Conservation (phyloP, 2,113 vertebrate genomes). For the Potamarius usumacintae region DNA sequence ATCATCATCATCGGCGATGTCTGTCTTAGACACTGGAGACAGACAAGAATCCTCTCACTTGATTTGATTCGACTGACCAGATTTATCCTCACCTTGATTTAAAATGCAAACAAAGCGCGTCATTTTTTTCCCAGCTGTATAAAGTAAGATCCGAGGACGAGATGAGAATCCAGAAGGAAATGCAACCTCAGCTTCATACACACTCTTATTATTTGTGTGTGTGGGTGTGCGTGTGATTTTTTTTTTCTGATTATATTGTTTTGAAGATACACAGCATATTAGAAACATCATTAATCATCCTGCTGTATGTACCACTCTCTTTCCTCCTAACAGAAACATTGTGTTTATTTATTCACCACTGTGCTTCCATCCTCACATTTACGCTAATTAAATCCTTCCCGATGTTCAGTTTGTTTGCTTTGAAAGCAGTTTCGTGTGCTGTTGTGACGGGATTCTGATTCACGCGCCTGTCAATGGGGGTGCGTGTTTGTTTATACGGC, state of each 20-base stretch:
- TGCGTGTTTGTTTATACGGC: slow-evolving; percentile 16
- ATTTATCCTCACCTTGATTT: neutral
- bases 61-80: neutral
- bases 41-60: neutral
- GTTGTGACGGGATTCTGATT: slow-evolving; percentile 49
- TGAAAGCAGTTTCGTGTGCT: slow-evolving; percentile 35
- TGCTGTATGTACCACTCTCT: slow-evolving; percentile 8
- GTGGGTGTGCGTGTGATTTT: neutral
- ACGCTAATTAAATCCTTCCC: slow-evolving; percentile 51
- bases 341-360: slow-evolving; percentile 47
- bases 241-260: slow-evolving; percentile 4
- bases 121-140: neutral
- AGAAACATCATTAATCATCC: slow-evolving; percentile 26
- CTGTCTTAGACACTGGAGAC: neutral
- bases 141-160: neutral
- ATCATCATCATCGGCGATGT: neutral
- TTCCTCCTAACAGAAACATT: slow-evolving; percentile 11
- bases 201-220: neutral
- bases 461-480: slow-evolving; percentile 30
- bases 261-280: neutral
- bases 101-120: neutral
- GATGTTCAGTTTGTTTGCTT: slow-evolving; percentile 51
- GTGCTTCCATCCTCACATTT: slow-evolving; percentile 35
- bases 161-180: neutral
- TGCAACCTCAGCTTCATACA: neutral